Conservation (phyloP, 2,888 invertebrate genomes). For the Mechanitis messenoides region DNA sequence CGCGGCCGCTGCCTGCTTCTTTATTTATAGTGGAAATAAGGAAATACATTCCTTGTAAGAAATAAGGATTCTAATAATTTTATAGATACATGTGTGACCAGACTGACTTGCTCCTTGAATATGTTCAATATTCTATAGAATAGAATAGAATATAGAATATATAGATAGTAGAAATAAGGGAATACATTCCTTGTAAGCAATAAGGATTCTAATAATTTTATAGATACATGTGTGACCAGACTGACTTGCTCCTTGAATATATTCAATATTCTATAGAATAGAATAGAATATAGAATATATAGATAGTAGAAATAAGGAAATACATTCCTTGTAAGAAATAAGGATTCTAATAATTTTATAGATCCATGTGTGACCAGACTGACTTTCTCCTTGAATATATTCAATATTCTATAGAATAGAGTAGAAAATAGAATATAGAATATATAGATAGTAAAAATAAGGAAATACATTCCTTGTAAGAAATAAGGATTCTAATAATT, state of each 20-base stretch:
- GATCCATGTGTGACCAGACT: too few relatives aligned
- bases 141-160: too few relatives aligned
- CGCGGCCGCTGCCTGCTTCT: constrained; percentile 4
- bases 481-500: constrained; percentile 15
- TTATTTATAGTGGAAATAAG: constrained; percentile 16
- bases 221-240: too few relatives aligned
- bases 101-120: too few relatives aligned
- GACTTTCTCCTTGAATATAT: too few relatives aligned
- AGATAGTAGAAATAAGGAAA: constrained; percentile 15
- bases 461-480: constrained; percentile 14
- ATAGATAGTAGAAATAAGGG: constrained; percentile 12
- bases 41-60: constrained; percentile 14
- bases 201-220: constrained; percentile 13
- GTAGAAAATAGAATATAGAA: too few relatives aligned
- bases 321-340: constrained; percentile 14
- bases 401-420: too few relatives aligned
- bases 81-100: too few relatives aligned
- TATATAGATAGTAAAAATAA: constrained; percentile 8
- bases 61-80: constrained; percentile 16
- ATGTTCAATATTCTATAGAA: too few relatives aligned
- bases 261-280: too few relatives aligned
- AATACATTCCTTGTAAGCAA: constrained; percentile 15
- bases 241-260: too few relatives aligned
- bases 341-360: constrained; percentile 11
- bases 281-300: too few relatives aligned